Base-by-base conservation (phyloP, 2,888 invertebrate genomes). In the Thymelicus lineola region DNA sequence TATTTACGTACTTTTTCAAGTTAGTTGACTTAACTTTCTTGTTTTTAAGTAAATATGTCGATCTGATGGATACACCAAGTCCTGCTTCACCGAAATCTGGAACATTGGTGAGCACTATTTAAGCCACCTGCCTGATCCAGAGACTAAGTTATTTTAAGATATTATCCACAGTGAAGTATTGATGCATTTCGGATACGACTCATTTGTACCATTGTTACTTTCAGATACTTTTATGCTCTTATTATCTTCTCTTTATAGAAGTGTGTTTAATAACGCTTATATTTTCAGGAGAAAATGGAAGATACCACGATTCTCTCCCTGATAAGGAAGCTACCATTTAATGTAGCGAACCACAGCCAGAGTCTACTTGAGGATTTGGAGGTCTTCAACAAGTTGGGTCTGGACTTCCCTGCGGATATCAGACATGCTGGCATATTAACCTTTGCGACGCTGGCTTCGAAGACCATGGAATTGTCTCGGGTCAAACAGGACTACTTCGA, bases 271-370 rank as follows among this genome's bases (percentile, higher is more conserved):
- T 17, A 50, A 10, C 7, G 0, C 7, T 42, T 42, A 14, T 46
- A n/a, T 45, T 58, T 92, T 35, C 91, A 95, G 88, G 94, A 86
- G 17, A 90, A 89, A 74, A 79, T 96, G 0, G 96, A 96, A 77
- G 95, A 96, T 35, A 94, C 95, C 1, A 95, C 95, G 0, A 94
- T 96, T 0, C 93, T 96, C 6, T 95, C 96, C 50, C 86, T 96
- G 46, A 91, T 96, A 35, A 94, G 96, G 0, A 95, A 96, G 53
- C 90, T 96, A 64, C 97, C 97, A 0, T 96, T 96, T 86, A 95
- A 96, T 82, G 94, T 96, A 42, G 95, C 95, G 12, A 95, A 95
- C 36, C 86, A 88, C 69, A 88, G 86, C 66, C 90, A 90, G 68
- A 83, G 86, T 14, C 83, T 95, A 2, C 89, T 96, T 0, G 94